These are phyloP conservation scores for Bruchidius siliquastri DNA, from an alignment of 2,888 invertebrate genomes.

Conservation along the genomic window DNA sequence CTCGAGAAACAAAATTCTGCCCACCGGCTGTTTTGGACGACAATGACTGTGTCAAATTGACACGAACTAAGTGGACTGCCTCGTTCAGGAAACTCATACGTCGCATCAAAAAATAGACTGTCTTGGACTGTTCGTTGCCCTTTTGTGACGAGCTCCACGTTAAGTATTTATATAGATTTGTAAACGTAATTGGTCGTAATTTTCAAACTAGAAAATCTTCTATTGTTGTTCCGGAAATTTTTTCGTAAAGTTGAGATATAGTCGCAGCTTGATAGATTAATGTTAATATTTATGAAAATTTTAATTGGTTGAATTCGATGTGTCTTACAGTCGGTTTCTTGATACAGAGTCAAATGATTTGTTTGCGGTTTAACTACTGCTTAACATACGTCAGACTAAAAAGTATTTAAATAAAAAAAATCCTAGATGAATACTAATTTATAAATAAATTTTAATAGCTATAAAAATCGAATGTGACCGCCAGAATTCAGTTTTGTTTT, in stretches of 20 bases:
- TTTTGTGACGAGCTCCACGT: not conserved
- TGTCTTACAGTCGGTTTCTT: not conserved
- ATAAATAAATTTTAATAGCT: too few relatives aligned
- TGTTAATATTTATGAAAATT: not conserved
- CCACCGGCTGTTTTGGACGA: constrained; percentile 43
- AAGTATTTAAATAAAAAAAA: too few relatives aligned
- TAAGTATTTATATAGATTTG: too few relatives aligned
- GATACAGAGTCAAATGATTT: too few relatives aligned
- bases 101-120: constrained; percentile 40
- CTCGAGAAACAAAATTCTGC: constrained; percentile 45
- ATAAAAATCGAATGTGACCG: too few relatives aligned
- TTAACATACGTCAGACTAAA: too few relatives aligned
- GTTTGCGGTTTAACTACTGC: too few relatives aligned
- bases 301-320: not conserved
- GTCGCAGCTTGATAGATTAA: not conserved
- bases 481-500: too few relatives aligned
- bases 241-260: not conserved
- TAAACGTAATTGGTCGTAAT: too few relatives aligned
- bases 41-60: constrained; percentile 47
- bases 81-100: constrained; percentile 56
- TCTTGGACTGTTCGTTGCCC: not conserved
- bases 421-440: too few relatives aligned
- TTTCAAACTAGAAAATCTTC: not conserved
- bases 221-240: not conserved
- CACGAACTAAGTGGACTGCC: constrained; percentile 57